A percentile compares a stretch with the other conserved stretches of the same genome.
Conservation (phyloP, 1,140 invertebrate genomes). For the Drosophila tristis region DNA sequence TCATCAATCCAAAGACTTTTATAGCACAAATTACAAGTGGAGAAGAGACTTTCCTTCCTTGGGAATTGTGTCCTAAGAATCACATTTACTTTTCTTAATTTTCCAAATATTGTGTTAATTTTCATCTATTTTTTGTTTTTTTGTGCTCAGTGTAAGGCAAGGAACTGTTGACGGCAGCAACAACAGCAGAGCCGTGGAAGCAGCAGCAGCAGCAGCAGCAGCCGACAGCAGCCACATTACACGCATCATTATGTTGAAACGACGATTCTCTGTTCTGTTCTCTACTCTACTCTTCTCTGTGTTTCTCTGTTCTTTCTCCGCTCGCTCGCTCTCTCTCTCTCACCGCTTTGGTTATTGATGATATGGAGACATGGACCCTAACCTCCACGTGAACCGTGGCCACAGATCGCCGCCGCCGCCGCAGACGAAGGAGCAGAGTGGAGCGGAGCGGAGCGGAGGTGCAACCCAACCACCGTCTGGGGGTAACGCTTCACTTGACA, state of each 20-base stretch:
- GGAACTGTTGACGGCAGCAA: not conserved
- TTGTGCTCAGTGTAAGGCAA: too few species aligned
- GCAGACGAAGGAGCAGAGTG: constrained; percentile 2
- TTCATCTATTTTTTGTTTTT: too few species aligned
- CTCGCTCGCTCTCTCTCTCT: not conserved
- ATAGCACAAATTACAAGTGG: too few species aligned
- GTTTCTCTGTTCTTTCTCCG: constrained; percentile 15
- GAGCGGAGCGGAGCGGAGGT: not conserved
- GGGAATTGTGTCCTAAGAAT: too few species aligned
- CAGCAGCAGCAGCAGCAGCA: constrained; percentile 11
- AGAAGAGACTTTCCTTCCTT: too few species aligned
- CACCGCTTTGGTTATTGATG: constrained; percentile 62
- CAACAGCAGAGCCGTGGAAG: constrained; percentile 12
- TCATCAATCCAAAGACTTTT: too few species aligned
- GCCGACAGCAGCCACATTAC: constrained; percentile 65
- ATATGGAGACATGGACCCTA: constrained; percentile 51
- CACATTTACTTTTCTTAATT: too few species aligned
- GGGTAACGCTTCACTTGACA: constrained; percentile 51
- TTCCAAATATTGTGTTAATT: not conserved
- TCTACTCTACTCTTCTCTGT: constrained; percentile 14
- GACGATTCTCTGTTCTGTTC: too few species aligned
- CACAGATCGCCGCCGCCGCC: too few species aligned
- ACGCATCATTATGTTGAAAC: constrained; percentile 71
- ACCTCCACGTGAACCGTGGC: too few species aligned
- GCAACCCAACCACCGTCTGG: constrained; percentile 7